phyloP scores from a whole-genome alignment of 2,888 invertebrate genomes.

The Agonopterix heracliana region DNA sequence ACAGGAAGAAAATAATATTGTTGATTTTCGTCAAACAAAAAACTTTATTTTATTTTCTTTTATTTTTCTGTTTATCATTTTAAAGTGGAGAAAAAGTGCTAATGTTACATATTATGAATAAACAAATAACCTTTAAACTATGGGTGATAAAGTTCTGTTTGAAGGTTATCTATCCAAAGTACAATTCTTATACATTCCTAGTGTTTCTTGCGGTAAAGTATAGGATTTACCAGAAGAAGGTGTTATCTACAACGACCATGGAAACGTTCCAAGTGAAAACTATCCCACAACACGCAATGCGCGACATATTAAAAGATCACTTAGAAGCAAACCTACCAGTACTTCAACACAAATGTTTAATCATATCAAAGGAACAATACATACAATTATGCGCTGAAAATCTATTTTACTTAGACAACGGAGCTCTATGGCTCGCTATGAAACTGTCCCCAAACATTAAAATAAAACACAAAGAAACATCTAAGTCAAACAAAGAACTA shows the following conservation, averaged over 20 bases:
- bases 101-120: constrained; percentile 48
- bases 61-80: no score
- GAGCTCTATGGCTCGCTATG: constrained; percentile 57
- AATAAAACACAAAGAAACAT: constrained; percentile 34
- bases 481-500: constrained; percentile 20
- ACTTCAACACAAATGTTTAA: constrained; percentile 50
- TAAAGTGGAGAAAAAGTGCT: not conserved
- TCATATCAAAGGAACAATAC: constrained; percentile 56
- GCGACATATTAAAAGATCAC: constrained; percentile 35
- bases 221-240: constrained; percentile 41
- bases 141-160: constrained; percentile 67
- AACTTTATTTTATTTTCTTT: no score
- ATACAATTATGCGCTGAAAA: constrained; percentile 60
- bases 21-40: no score
- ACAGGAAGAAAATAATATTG: no score
- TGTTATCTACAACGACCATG: constrained; percentile 28
- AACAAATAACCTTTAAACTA: constrained; percentile 44
- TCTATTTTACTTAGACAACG: constrained; percentile 64
- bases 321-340: constrained; percentile 43
- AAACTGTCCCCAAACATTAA: constrained; percentile 44
- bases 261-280: constrained; percentile 43
- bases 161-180: constrained; percentile 67
- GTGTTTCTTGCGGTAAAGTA: constrained; percentile 62
- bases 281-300: constrained; percentile 37
- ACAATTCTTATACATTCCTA: constrained; percentile 57